Conservation (phyloP, 2,797 vertebrate species). For the Sebastes vulpes region DNA sequence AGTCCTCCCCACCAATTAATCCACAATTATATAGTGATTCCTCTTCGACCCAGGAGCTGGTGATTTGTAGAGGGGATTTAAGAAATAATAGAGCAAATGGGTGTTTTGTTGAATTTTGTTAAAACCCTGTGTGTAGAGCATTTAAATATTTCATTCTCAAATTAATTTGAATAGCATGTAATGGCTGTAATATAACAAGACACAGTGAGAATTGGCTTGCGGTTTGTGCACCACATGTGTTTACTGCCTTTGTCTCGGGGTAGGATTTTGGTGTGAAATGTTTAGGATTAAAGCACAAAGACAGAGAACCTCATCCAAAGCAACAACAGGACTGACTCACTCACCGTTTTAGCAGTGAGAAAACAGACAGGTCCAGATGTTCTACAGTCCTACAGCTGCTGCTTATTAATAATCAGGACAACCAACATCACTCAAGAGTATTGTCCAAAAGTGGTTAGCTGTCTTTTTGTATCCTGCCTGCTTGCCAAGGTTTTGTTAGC, state of each 20-base stretch:
- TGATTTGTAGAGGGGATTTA: slow-evolving; percentile 12
- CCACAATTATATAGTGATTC: slow-evolving; percentile 16
- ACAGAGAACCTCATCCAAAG: not conserved
- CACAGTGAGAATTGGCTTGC: not conserved
- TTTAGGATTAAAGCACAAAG: not conserved
- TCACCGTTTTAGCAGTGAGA: not conserved
- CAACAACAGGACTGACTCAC: not conserved
- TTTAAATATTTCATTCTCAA: slow-evolving; percentile 14
- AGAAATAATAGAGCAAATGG: slow-evolving; percentile 19
- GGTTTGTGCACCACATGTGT: not conserved
- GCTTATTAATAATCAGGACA: not conserved
- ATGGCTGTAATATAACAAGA: slow-evolving; percentile 9
- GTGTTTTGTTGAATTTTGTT: slow-evolving; percentile 15
- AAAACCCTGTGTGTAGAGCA: not conserved
- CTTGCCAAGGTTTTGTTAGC: not conserved
- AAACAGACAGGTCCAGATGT: not conserved
- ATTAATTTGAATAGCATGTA: slow-evolving; percentile 24
- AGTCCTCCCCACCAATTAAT: slow-evolving; percentile 25
- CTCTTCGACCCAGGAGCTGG: not conserved
- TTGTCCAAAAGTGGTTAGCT: not conserved
- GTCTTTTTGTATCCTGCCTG: not conserved
- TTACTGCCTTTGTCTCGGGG: not conserved
- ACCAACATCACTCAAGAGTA: not conserved
- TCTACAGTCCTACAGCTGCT: not conserved
- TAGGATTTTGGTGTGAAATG: not conserved